Percentiles rank a stretch among this genome's conserved stretches.
Conservation (phyloP, 2,888 invertebrate genomes). For the Plebejus melissa region DNA sequence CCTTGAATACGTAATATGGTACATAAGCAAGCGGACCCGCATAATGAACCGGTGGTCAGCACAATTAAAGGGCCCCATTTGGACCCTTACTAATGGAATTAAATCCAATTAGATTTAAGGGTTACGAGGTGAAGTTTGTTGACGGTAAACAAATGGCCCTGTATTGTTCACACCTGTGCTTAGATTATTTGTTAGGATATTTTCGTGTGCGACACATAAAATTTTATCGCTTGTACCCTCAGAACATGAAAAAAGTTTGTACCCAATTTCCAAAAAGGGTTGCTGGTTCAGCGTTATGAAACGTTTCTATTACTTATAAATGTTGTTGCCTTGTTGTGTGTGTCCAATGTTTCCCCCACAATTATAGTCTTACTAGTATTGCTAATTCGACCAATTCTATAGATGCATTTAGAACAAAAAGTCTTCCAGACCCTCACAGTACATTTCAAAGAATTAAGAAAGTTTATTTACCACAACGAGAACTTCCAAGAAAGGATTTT, state of each 20-base stretch:
- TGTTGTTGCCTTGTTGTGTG: no score
- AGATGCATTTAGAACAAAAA: not conserved
- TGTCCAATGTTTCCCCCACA: not conserved
- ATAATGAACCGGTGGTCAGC: conserved; percentile 72
- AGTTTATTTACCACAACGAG: conserved; percentile 12
- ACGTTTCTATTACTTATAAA: no score
- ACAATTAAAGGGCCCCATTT: conserved; percentile 73
- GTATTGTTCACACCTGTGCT: conserved; percentile 56
- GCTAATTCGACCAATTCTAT: not conserved
- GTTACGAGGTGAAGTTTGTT: conserved; percentile 76
- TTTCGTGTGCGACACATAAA: conserved; percentile 17
- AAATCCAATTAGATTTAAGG: conserved; percentile 78
- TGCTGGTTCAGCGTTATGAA: not conserved
- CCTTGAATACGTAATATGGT: conserved; percentile 16
- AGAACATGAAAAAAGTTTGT: not conserved
- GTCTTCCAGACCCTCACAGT: not conserved
- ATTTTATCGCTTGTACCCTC: conserved; percentile 18
- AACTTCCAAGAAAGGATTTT: not conserved
- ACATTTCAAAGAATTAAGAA: not conserved
- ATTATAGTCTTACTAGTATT: not conserved
- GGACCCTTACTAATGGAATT: conserved; percentile 77
- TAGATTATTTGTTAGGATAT: conserved; percentile 55
- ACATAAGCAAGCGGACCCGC: conserved; percentile 42
- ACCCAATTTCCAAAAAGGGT: not conserved
- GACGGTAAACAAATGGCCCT: conserved; percentile 71